phyloP scores from a whole-genome alignment of 2,888 invertebrate species.

The Prosapia bicincta region DNA sequence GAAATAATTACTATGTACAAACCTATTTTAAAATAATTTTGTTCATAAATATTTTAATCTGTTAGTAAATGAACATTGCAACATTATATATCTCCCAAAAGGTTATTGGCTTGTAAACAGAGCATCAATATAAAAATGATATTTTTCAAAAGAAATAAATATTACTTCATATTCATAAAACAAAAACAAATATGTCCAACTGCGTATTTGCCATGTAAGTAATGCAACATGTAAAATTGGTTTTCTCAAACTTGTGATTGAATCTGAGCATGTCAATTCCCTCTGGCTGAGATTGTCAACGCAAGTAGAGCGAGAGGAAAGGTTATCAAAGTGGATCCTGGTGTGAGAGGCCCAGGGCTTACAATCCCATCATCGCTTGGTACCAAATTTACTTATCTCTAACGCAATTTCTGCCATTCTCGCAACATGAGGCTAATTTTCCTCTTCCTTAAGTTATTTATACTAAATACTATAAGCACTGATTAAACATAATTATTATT shows the following conservation, averaged over 20 bases:
- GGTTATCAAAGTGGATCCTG: not conserved
- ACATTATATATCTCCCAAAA: no score
- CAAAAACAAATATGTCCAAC: not conserved
- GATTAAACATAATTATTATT: no score
- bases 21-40: no score
- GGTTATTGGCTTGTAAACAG: no score
- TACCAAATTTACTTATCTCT: not conserved
- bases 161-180: no score
- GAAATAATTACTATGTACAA: no score
- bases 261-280: not conserved
- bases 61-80: no score
- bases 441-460: conserved; percentile 28
- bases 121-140: no score
- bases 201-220: not conserved
- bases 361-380: not conserved
- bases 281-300: not conserved
- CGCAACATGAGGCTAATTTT: not conserved
- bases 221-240: not conserved
- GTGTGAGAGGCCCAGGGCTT: not conserved
- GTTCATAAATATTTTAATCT: no score
- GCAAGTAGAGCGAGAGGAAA: not conserved
- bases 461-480: no score
- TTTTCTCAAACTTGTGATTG: not conserved
- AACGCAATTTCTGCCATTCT: not conserved
- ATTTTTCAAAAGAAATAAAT: no score